Evolutionary conservation across 1,140 invertebrate genomes (phyloP).

Genomic region (Diorhabda elongata): DNA sequence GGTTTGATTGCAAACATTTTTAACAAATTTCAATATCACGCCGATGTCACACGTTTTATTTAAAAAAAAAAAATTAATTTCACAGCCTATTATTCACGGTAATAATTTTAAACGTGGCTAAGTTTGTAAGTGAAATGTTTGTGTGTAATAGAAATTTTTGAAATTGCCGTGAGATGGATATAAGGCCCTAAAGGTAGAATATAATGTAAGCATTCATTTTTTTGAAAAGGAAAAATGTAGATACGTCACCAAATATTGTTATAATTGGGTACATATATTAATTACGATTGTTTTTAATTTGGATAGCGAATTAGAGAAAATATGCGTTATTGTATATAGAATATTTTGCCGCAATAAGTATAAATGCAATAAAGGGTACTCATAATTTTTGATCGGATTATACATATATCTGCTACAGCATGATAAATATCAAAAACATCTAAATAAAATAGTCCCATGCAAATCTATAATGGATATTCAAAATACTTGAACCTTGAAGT

Average conservation of each 20-base stretch:
- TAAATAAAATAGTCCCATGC: too few species aligned
- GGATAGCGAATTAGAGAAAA: background rate
- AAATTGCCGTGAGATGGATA: background rate
- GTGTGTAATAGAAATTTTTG: background rate
- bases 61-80: too few species aligned
- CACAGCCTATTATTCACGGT: too few species aligned
- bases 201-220: background rate
- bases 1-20: too few species aligned
- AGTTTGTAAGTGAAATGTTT: background rate
- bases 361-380: background rate
- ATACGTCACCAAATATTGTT: constrained; percentile 1
- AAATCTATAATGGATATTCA: too few species aligned
- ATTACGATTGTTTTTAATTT: background rate
- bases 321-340: background rate
- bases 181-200: background rate
- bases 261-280: background rate
- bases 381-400: background rate
- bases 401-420: too few species aligned
- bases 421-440: too few species aligned
- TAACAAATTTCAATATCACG: too few species aligned
- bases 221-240: background rate
- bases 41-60: too few species aligned
- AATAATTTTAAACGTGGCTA: too few species aligned
- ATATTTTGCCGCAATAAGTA: constrained; percentile 4
- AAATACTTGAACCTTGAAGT: too few species aligned